A percentile compares a stretch with the other conserved stretches of the same genome.
These are phyloP conservation scores for Pitangus sulphuratus DNA, from an alignment of 2,797 vertebrate genomes.

Conservation along the genomic window DNA sequence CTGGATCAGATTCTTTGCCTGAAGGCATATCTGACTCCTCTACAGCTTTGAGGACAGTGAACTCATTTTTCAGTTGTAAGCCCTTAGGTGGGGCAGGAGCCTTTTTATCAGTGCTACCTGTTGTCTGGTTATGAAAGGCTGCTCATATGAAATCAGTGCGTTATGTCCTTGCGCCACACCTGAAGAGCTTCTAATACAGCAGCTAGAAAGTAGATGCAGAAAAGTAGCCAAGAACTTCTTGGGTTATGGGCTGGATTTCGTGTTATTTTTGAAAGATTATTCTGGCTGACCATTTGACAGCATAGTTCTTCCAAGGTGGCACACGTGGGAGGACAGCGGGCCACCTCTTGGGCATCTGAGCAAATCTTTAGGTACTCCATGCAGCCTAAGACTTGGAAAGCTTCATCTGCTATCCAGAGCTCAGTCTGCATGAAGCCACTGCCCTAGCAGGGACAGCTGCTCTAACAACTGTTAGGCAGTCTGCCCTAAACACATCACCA, in stretches of 20 bases:
- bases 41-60: not conserved
- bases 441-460: not conserved
- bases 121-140: too few relatives aligned
- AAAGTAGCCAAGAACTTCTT: too few relatives aligned
- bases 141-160: too few relatives aligned
- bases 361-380: not conserved
- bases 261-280: too few relatives aligned
- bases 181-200: too few relatives aligned
- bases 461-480: not conserved
- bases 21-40: not conserved
- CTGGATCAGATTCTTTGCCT: not conserved
- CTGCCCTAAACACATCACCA: accelerated
- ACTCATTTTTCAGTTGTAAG: not conserved
- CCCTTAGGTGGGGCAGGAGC: not conserved
- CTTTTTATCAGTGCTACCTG: not conserved
- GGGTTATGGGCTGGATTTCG: too few relatives aligned
- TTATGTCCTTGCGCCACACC: too few relatives aligned
- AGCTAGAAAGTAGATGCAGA: too few relatives aligned
- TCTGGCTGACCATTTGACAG: not conserved
- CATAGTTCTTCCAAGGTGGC: not conserved
- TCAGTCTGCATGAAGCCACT: not conserved
- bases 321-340: not conserved
- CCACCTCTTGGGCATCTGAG: not conserved
- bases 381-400: not conserved
- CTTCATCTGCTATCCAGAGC: not conserved